These are phyloP conservation scores for Ctena decussata DNA, from an alignment of 2,888 invertebrate genomes.

Conservation along the genomic window DNA sequence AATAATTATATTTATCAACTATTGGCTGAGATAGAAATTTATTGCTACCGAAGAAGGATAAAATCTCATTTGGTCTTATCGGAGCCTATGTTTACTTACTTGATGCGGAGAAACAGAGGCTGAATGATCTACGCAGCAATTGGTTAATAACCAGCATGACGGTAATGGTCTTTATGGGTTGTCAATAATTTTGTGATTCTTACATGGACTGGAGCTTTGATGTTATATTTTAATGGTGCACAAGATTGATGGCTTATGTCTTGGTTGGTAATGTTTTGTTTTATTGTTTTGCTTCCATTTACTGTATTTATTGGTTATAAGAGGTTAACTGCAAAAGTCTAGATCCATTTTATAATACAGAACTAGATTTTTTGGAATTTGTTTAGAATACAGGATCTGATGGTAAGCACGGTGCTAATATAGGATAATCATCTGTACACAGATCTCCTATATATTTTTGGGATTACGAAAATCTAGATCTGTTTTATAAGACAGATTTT, in stretches of 20 bases:
- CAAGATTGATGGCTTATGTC: not conserved
- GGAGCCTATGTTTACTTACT: conserved; percentile 59
- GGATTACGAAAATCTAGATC: no score
- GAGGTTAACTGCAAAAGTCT: no score
- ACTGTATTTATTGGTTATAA: not conserved
- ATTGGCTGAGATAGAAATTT: conserved; percentile 35
- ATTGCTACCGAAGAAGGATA: conserved; percentile 43
- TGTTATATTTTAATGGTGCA: not conserved
- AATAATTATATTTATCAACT: conserved; percentile 51
- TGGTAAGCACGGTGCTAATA: no score
- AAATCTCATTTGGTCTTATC: conserved; percentile 39
- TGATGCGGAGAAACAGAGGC: conserved; percentile 18
- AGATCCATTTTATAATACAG: no score
- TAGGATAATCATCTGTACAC: no score
- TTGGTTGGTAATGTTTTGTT: conserved; percentile 9
- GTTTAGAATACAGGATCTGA: no score
- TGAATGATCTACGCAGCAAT: conserved; percentile 8
- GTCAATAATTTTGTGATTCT: conserved; percentile 14
- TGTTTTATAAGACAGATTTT: no score
- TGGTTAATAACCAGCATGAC: conserved; percentile 6
- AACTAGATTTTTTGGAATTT: no score
- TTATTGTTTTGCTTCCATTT: not conserved
- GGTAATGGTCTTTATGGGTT: not conserved
- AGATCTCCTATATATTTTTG: no score
- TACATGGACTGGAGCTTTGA: conserved; percentile 7